These are phyloP conservation scores for Acleris cristana DNA, from an alignment of 2,888 invertebrate species.

Conservation along the genomic window DNA sequence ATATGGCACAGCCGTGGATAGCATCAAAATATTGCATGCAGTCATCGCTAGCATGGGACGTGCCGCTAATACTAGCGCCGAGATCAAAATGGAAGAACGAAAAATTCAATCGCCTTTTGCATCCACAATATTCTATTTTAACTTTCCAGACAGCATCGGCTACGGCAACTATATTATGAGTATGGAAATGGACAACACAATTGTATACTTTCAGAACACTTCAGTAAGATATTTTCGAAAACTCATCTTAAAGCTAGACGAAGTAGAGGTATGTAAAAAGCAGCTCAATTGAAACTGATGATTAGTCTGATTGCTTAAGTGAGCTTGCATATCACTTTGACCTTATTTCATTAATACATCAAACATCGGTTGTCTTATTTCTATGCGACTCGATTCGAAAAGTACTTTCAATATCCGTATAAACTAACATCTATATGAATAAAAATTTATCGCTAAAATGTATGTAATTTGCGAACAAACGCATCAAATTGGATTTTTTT, in stretches of 20 bases:
- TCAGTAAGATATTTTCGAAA: constrained; percentile 17
- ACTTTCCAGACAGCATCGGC: constrained; percentile 36
- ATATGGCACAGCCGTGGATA: constrained; percentile 70
- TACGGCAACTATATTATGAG: constrained; percentile 25
- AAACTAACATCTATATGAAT: too few species aligned
- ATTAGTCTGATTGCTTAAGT: background rate
- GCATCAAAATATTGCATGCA: constrained; percentile 84
- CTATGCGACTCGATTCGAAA: too few species aligned
- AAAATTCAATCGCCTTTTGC: constrained; percentile 61
- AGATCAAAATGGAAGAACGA: constrained; percentile 71
- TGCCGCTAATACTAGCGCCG: constrained; percentile 76
- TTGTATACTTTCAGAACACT: background rate
- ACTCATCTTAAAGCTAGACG: background rate
- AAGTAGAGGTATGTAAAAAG: too few species aligned
- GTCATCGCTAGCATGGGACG: constrained; percentile 80
- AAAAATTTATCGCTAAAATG: too few species aligned
- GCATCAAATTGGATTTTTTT: too few species aligned
- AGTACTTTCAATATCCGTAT: too few species aligned
- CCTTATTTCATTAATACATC: background rate
- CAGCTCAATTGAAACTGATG: background rate
- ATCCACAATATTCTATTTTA: constrained; percentile 48
- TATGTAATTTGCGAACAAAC: too few species aligned
- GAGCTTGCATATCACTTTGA: background rate
- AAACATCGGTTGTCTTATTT: background rate
- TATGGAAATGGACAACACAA: constrained; percentile 19